Base-by-base conservation (phyloP, 2,113 vertebrate species). In the Antechinus flavipes region DNA sequence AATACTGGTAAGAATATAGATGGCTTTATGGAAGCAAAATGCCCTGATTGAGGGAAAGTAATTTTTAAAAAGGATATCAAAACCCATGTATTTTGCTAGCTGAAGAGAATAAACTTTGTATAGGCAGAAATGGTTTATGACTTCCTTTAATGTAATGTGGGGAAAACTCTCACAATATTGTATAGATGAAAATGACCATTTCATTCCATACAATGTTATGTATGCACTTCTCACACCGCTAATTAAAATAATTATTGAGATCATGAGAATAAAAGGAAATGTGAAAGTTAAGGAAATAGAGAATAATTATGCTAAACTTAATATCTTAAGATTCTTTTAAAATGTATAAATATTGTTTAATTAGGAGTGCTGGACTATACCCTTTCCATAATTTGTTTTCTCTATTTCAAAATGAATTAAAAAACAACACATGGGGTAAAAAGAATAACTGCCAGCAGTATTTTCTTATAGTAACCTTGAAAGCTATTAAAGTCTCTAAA, bases 401-500 rank as follows among this genome's bases (percentile, higher is more conserved):
- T 93, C 10, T 94, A 49, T 46, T 90, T 95, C 1, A 26, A 5
- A 90, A 19, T 61, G 52, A 3, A 92, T 25, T 56, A 91, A 24
- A 68, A 97, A 91, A 94, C 12, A 95, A 76, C 50, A 24, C 91
- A 46, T 91, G 6, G 89, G 52, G 42, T 22, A 8, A 91, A 96
- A 84, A 96, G 53, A 95, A 96, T 93, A 54, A 91, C 42, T 92
- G 5, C 47, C 61, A 94, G 90, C 49, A 95, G 55, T 96, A 92
- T 56, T 95, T 93, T 96, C 9, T 95, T 91, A 91, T 49, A n/a
- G 68, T 93, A 96, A 97, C 93, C 90, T 94, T 97, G 95, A 96
- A 94, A 90, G 68, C 90, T 94, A 96, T 96, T 96, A 95, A 95
- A 94, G 89, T 68, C 93, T 91, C 97, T 96, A 97, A 97, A 96